Evolutionary conservation across 2,888 invertebrate genomes (phyloP), one percentile per base, ranked within the genome.

Genomic region (Serrognathus titanus): DNA sequence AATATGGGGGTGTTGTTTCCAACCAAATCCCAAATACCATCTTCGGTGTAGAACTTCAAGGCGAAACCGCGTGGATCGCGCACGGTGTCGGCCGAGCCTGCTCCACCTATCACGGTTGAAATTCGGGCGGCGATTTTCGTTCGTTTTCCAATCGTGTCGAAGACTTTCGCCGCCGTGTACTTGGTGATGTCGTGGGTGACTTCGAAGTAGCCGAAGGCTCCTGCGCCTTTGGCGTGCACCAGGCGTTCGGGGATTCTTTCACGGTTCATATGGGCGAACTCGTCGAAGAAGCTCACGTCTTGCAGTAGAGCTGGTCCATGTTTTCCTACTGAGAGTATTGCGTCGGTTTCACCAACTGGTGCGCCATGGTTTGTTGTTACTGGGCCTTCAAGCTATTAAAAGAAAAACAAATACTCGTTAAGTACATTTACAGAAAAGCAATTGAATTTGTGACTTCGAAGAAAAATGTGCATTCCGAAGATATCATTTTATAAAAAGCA

Each of bases 201-300:
- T 78, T 93, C 91, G 72, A 94, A 92, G 70, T 90, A 89, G 12
- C 77, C 92, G 75, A 92, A 93, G 1, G 92, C 92, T 20, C 92
- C 95, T 43, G 91, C 94, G 62, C 97, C 97, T 77, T 97, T 97
- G 1, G 97, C 97, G 76, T 97, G 97, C 1, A 95, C 96, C 1
- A 97, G 96, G 66, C 97, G 85, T 75, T 97, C 97, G 0, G 97
- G 97, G 67, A 97, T 97, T 54, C 97, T 85, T 75, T 98, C 97
- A 38, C 95, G 82, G 74, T 89, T 88, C 74, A 97, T 97, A 67
- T 94, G 86, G 0, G 90, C 83, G 51, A 92, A 81, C 74, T 90
- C 90, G 74, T 93, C 92, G 5, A 92, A 69, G 66, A 86, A 88
- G 59, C 87, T 85, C 53, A 85, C 84, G 80, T 97, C 97, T 78